These are phyloP conservation scores for Cataglyphis livida DNA, from an alignment of 2,888 invertebrate genomes.

Conservation along the genomic window DNA sequence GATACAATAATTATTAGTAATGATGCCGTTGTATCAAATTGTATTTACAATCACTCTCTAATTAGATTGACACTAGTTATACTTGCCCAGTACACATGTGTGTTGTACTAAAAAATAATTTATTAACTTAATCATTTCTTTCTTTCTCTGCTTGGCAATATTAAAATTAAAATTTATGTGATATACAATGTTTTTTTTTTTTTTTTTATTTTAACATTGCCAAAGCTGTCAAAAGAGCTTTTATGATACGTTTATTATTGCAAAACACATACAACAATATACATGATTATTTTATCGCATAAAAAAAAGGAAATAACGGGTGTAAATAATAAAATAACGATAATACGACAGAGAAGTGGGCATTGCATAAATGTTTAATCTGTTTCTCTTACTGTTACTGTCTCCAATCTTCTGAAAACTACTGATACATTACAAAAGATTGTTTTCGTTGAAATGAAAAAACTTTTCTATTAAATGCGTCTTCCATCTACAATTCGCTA, in stretches of 20 bases:
- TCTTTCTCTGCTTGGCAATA: neutral
- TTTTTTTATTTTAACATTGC: neutral
- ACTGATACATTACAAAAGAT: slow-evolving; percentile 34
- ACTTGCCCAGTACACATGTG: neutral
- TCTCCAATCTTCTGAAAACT: slow-evolving; percentile 15
- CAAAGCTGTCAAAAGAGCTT: neutral
- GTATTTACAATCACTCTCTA: neutral
- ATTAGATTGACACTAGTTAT: neutral
- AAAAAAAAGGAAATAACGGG: neutral
- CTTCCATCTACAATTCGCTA: slow-evolving; percentile 40
- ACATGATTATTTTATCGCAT: neutral
- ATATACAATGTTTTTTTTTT: neutral
- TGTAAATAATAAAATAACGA: neutral
- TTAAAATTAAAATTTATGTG: slow-evolving; percentile 20
- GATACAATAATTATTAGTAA: slow-evolving; percentile 3
- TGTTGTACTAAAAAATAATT: neutral
- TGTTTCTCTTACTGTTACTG: neutral
- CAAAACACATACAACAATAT: neutral
- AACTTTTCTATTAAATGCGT: slow-evolving; percentile 47
- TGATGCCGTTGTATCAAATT: neutral
- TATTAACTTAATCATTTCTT: neutral
- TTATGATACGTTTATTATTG: neutral
- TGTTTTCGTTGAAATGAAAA: slow-evolving; percentile 56
- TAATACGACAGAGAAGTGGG: neutral
- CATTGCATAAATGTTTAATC: slow-evolving; percentile 25